Percentiles rank a stretch among this genome's conserved stretches.
phyloP scores from a whole-genome alignment of 2,888 invertebrate species.

The Acanthosoma haemorrhoidale region DNA sequence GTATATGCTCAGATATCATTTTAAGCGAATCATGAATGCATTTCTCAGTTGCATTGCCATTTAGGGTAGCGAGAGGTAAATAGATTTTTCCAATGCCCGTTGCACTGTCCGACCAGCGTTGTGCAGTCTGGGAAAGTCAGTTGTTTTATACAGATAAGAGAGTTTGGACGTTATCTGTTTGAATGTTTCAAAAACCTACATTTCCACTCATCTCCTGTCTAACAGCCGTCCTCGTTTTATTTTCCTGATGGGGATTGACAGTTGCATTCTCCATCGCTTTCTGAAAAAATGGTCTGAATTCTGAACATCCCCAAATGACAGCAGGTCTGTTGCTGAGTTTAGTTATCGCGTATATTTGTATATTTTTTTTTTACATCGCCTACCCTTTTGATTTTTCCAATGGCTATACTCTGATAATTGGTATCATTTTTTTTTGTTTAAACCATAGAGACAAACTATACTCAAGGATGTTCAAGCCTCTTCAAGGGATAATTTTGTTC shows the following conservation, averaged over 20 bases:
- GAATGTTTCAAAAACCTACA: constrained; percentile 10
- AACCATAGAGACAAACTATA: too few species aligned
- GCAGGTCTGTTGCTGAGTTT: too few species aligned
- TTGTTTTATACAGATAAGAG: constrained; percentile 22
- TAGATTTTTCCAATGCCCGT: constrained; percentile 21
- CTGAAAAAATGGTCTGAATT: not conserved
- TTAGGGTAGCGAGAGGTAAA: not conserved
- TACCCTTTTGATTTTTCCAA: too few species aligned
- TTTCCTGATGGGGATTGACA: constrained; percentile 3
- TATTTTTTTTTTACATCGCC: too few species aligned
- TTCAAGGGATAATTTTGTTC: too few species aligned
- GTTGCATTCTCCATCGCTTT: not conserved
- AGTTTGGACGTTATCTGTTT: constrained; percentile 22
- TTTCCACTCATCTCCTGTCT: constrained; percentile 19
- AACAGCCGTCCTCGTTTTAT: constrained; percentile 3
- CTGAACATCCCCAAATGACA: too few species aligned
- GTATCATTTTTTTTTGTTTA: too few species aligned
- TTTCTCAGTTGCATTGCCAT: not conserved
- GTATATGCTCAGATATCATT: too few species aligned
- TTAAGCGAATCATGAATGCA: too few species aligned
- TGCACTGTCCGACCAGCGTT: not conserved
- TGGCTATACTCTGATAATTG: too few species aligned
- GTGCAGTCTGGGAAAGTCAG: not conserved
- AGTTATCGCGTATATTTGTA: too few species aligned
- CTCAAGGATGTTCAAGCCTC: too few species aligned